Percentiles rank a stretch among this genome's conserved stretches.
These are phyloP conservation scores for Oxyura jamaicensis DNA, from an alignment of 2,113 vertebrate genomes.

Conservation along the genomic window DNA sequence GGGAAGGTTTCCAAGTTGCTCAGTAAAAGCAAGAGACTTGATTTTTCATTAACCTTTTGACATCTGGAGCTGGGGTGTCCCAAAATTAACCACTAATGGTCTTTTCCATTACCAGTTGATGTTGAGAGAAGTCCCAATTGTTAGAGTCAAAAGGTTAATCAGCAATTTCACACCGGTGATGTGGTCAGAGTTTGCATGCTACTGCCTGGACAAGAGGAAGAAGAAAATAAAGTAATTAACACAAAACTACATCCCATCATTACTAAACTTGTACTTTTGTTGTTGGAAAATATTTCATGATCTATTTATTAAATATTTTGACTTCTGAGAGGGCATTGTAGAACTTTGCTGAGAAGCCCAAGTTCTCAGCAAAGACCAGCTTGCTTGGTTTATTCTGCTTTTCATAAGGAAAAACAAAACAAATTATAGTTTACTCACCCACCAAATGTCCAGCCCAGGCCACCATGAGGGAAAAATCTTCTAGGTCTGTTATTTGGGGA, in stretches of 20 bases:
- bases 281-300: not conserved
- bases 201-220: conserved; percentile 13
- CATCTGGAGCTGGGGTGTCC: conserved; percentile 52
- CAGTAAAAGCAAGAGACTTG: conserved; percentile 64
- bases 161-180: conserved; percentile 67
- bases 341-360: not conserved
- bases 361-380: not conserved
- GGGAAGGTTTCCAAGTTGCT: conserved; percentile 38
- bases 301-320: not conserved
- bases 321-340: not conserved
- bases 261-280: not conserved
- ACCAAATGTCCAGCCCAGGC: not conserved
- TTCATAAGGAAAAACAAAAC: not conserved
- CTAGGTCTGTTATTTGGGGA: not conserved
- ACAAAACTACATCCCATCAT: not conserved
- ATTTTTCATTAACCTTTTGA: conserved; percentile 77
- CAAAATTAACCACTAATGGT: conserved; percentile 64
- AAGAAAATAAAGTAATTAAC: conserved; percentile 23
- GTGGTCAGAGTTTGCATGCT: conserved; percentile 33
- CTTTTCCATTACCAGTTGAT: conserved; percentile 67
- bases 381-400: not conserved
- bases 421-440: not conserved
- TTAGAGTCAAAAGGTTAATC: conserved; percentile 72
- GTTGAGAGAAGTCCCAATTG: conserved; percentile 36
- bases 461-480: not conserved